These are phyloP conservation scores for Cichladusa arquata DNA, from an alignment of 2,113 vertebrate species.

Conservation along the genomic window DNA sequence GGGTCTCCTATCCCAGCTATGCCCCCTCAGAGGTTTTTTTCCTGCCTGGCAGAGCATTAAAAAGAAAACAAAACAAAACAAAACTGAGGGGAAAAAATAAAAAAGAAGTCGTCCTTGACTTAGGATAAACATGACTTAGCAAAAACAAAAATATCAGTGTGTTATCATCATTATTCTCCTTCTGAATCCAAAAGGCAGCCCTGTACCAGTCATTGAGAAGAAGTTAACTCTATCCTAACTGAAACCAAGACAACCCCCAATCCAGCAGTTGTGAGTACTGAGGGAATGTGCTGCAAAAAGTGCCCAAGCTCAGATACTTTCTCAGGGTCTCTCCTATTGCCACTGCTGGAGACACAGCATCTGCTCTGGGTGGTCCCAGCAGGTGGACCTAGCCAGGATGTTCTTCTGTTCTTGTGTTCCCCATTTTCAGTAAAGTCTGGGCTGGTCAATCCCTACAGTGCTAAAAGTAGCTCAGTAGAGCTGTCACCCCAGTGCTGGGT, in stretches of 20 bases:
- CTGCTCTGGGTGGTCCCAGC: not conserved
- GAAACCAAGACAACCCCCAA: not conserved
- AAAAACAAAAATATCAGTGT: not conserved
- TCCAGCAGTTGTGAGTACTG: not conserved
- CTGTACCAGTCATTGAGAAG: not conserved
- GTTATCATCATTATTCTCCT: not conserved
- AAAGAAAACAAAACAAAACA: too few relatives aligned
- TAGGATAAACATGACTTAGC: not conserved
- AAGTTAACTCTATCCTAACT: not conserved
- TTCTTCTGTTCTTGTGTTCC: not conserved
- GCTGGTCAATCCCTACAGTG: not conserved
- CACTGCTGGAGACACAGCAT: not conserved
- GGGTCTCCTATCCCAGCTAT: not conserved
- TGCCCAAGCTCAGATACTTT: not conserved
- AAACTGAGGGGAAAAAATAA: too few relatives aligned
- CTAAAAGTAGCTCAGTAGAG: not conserved
- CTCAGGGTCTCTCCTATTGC: not conserved
- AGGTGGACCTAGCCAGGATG: not conserved
- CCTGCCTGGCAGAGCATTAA: not conserved
- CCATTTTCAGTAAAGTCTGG: not conserved
- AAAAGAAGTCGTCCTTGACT: not conserved
- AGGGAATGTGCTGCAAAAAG: not conserved
- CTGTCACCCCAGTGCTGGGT: accelerated
- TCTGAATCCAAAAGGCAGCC: not conserved
- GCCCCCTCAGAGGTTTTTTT: not conserved